Evolutionary conservation across 2,888 invertebrate species (phyloP).

Genomic region (Carterocephalus palaemon): DNA sequence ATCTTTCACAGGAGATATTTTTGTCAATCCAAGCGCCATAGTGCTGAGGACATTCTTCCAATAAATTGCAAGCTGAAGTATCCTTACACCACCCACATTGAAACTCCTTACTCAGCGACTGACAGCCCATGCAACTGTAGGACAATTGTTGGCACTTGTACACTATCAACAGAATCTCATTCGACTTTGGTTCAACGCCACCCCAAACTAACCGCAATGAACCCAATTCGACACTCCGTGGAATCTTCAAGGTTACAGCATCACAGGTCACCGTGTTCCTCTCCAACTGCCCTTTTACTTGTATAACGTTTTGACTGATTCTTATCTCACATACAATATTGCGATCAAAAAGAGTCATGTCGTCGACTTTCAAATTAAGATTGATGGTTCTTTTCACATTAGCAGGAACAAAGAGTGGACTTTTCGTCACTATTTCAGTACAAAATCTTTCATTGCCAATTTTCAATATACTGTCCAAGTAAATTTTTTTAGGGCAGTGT

Average conservation of each 20-base stretch:
- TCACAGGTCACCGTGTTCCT: constrained; percentile 30
- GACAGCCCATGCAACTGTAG: constrained; percentile 34
- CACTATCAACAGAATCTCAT: constrained; percentile 39
- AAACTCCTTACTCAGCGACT: constrained; percentile 36
- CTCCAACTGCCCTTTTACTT: constrained; percentile 29
- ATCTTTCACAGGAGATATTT: constrained; percentile 24
- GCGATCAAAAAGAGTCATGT: constrained; percentile 38
- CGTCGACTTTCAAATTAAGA: constrained; percentile 38
- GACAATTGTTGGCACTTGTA: constrained; percentile 40
- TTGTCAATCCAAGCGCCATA: constrained; percentile 30
- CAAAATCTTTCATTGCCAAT: constrained; percentile 27
- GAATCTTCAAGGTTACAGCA: constrained; percentile 23
- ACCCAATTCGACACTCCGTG: constrained; percentile 32
- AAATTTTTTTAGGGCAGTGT: constrained; percentile 39
- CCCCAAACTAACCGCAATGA: constrained; percentile 40
- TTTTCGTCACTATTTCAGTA: constrained; percentile 35
- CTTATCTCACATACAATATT: constrained; percentile 38
- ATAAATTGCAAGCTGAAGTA: constrained; percentile 31
- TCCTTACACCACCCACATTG: constrained; percentile 42
- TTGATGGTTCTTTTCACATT: constrained; percentile 34
- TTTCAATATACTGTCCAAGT: constrained; percentile 31
- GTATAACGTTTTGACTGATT: constrained; percentile 30
- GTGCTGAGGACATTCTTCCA: constrained; percentile 38
- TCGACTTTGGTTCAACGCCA: constrained; percentile 43
- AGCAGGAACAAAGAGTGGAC: constrained; percentile 39